phyloP scores from a whole-genome alignment of 1,140 invertebrate genomes.

The Charaxes varanes region DNA sequence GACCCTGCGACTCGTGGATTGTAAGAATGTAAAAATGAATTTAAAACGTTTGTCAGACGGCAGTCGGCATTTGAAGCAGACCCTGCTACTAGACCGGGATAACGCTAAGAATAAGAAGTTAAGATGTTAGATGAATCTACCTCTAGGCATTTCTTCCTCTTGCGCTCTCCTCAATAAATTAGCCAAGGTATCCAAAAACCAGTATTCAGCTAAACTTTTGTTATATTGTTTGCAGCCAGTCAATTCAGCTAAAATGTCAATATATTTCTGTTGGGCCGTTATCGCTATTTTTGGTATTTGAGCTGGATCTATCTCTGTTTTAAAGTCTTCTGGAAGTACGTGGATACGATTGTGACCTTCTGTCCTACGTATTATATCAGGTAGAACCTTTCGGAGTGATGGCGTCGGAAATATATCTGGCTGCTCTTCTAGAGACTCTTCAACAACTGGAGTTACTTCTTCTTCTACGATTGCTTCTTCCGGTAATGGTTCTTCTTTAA shows the following conservation, averaged over 20 bases:
- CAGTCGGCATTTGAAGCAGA: too few species aligned
- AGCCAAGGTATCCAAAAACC: conserved; percentile 61
- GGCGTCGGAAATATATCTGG: conserved; percentile 45
- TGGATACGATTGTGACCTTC: conserved; percentile 44
- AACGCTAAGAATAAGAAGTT: too few species aligned
- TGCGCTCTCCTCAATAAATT: conserved; percentile 54
- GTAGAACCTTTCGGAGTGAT: conserved; percentile 37
- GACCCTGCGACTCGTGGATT: too few species aligned
- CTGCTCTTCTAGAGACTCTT: conserved; percentile 26
- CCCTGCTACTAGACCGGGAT: too few species aligned
- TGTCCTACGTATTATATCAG: conserved; percentile 39
- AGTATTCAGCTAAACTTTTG: conserved; percentile 51
- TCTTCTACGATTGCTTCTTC: conserved; percentile 19
- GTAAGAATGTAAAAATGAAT: too few species aligned
- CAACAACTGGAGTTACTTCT: conserved; percentile 9
- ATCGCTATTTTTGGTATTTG: conserved; percentile 42
- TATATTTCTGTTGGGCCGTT: conserved; percentile 46
- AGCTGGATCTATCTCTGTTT: conserved; percentile 39
- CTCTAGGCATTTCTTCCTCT: conserved; percentile 36
- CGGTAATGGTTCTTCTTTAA: conserved; percentile 19
- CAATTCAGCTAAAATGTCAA: conserved; percentile 43
- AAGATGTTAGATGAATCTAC: too few species aligned
- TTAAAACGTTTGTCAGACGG: too few species aligned
- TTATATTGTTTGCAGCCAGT: conserved; percentile 49
- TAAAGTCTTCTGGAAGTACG: conserved; percentile 49